These are phyloP conservation scores for Thunnus thynnus DNA, from an alignment of 2,113 vertebrate genomes.

Conservation along the genomic window DNA sequence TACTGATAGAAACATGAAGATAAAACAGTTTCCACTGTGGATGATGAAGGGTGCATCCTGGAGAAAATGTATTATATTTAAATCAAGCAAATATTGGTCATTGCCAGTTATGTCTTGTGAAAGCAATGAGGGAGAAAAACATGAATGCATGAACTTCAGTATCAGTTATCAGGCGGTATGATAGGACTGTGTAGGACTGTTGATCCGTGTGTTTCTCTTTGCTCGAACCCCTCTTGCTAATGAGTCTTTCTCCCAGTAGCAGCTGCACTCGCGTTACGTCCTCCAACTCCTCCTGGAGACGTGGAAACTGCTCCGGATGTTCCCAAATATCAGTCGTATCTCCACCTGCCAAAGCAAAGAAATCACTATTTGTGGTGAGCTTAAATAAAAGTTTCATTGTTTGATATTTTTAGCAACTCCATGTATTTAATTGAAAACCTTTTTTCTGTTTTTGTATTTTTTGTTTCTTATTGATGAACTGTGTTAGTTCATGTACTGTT, in stretches of 20 bases:
- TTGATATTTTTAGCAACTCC: too few species aligned
- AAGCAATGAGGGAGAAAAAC: too few species aligned
- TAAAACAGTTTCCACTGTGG: too few species aligned
- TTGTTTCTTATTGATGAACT: not conserved
- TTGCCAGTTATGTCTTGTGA: too few species aligned
- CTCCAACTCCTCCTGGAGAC: slow-evolving; percentile 93
- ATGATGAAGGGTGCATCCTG: too few species aligned
- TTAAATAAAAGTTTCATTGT: not conserved
- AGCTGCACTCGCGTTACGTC: slow-evolving; percentile 95
- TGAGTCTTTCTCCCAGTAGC: slow-evolving; percentile 86
- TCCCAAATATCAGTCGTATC: slow-evolving; percentile 94
- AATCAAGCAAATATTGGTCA: too few species aligned
- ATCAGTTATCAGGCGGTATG: too few species aligned
- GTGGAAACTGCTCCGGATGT: slow-evolving; percentile 88
- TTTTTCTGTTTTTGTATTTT: not conserved
- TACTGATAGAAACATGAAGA: too few species aligned
- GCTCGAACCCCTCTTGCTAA: slow-evolving; percentile 26
- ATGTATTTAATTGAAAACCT: not conserved
- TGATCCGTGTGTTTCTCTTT: not conserved
- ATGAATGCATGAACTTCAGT: too few species aligned
- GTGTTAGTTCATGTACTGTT: not conserved
- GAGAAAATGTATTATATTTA: too few species aligned
- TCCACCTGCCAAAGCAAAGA: slow-evolving; percentile 95
- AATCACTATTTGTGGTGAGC: slow-evolving; percentile 93
- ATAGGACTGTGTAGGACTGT: too few species aligned